A percentile compares a stretch with the other conserved stretches of the same genome.
These are phyloP conservation scores for Laticauda colubrina DNA, from an alignment of 2,113 vertebrate genomes.

Conservation along the genomic window DNA sequence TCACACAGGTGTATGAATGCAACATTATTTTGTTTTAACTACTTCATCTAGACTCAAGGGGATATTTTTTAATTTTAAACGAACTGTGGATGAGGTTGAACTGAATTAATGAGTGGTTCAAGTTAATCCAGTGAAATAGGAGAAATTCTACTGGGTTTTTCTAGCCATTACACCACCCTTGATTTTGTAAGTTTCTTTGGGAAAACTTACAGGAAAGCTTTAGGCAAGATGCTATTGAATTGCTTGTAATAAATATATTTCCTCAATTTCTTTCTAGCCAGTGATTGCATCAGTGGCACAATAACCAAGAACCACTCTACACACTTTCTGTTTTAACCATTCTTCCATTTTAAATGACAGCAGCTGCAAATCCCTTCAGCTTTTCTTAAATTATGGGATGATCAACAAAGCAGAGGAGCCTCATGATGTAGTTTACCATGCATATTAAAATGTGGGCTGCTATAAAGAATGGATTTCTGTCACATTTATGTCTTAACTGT, in stretches of 20 bases:
- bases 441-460: not conserved
- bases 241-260: not conserved
- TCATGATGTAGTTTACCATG: not conserved
- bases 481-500: not conserved
- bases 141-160: not conserved
- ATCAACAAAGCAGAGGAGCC: not conserved
- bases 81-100: not conserved
- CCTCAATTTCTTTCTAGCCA: not conserved
- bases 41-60: not conserved
- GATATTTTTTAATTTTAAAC: not conserved
- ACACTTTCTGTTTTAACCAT: not conserved
- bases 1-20: not conserved
- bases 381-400: not conserved
- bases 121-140: not conserved
- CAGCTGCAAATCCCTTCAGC: not conserved
- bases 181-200: not conserved
- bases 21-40: not conserved
- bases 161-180: not conserved
- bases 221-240: not conserved
- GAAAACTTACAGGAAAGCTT: not conserved
- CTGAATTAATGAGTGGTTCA: not conserved
- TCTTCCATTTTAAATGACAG: slow-evolving; percentile 6
- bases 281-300: not conserved
- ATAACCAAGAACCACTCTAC: not conserved
- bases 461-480: not conserved